These are phyloP conservation scores for Megalopta genalis DNA, from an alignment of 1,140 invertebrate species.

Conservation along the genomic window DNA sequence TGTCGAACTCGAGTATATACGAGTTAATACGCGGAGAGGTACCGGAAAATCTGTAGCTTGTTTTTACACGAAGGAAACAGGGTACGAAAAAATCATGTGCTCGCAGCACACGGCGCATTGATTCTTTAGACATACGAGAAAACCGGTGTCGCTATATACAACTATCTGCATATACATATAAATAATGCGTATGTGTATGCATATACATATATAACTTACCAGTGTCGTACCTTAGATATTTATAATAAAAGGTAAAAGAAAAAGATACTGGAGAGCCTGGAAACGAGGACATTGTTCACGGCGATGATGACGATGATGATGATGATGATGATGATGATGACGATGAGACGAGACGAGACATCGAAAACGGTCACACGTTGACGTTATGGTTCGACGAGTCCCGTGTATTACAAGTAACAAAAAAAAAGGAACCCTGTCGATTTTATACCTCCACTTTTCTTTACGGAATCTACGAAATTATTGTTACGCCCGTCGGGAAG, in stretches of 20 bases:
- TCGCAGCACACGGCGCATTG: not conserved
- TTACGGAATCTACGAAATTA: constrained; percentile 45
- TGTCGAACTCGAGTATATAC: not conserved
- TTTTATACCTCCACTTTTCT: constrained; percentile 54
- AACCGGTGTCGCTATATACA: constrained; percentile 15
- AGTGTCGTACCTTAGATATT: constrained; percentile 44
- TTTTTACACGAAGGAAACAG: constrained; percentile 37
- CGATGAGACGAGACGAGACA: not conserved
- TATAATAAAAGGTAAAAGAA: constrained; percentile 23
- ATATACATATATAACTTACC: constrained; percentile 27
- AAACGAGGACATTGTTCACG: too few relatives aligned
- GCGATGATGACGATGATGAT: not conserved
- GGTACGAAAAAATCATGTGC: constrained; percentile 31
- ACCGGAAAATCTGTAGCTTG: constrained; percentile 18
- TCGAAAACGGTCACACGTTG: not conserved
- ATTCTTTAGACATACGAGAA: constrained; percentile 11
- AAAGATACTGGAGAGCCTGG: constrained; percentile 5
- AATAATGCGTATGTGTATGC: not conserved
- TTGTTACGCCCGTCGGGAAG: constrained; percentile 43
- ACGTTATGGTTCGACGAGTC: not conserved
- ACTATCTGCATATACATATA: constrained; percentile 12
- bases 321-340: constrained; percentile 4
- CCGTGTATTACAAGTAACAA: not conserved
- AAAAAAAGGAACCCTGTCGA: constrained; percentile 18
- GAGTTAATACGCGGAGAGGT: not conserved